Conservation (phyloP, 2,797 vertebrate species). For the Dromococcyx pavoninus region DNA sequence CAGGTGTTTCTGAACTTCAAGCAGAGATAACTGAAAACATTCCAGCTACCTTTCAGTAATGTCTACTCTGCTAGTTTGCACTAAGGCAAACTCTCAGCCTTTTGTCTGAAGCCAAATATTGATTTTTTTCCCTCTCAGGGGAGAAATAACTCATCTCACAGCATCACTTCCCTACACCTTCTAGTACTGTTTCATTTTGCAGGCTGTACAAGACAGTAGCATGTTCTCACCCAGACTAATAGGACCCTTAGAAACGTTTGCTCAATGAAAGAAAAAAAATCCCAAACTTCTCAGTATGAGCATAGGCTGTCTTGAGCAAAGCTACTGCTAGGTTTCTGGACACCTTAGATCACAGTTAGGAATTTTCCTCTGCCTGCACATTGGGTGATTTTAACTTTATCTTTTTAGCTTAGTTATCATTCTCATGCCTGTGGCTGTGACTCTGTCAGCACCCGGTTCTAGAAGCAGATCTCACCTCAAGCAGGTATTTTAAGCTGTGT, state of each 20-base stretch:
- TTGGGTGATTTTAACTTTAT: neutral
- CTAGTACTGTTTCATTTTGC: neutral
- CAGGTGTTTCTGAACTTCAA: neutral
- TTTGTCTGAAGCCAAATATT: neutral
- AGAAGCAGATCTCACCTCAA: neutral
- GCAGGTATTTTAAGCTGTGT: neutral
- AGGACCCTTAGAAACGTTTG: neutral
- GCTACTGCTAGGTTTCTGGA: neutral
- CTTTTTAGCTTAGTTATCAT: neutral
- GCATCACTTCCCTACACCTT: neutral
- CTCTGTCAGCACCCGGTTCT: neutral
- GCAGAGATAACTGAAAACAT: neutral
- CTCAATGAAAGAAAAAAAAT: neutral
- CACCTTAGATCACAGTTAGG: neutral
- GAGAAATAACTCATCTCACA: neutral
- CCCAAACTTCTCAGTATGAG: neutral
- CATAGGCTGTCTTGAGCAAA: neutral
- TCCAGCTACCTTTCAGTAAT: neutral
- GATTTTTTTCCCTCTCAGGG: neutral
- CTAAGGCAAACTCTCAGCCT: neutral
- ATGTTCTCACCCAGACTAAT: neutral
- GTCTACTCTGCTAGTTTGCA: neutral
- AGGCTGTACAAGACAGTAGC: neutral
- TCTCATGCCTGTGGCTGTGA: neutral
- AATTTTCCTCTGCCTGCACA: neutral